Base-by-base conservation (phyloP, 2,888 invertebrate genomes). In the Boloria euphrosyne region DNA sequence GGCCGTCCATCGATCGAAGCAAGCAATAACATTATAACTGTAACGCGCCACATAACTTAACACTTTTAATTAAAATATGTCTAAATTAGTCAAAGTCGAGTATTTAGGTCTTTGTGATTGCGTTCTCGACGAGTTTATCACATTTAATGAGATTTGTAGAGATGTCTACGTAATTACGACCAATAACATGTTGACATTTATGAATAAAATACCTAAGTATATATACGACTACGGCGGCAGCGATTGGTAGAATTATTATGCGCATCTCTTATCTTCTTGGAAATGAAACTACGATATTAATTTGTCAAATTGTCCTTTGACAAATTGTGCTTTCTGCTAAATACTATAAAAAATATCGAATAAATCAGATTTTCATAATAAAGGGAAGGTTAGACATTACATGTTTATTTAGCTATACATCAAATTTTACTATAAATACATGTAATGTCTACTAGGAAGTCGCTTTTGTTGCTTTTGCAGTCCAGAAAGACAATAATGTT, bases 231-330 rank as follows among this genome's bases (percentile, higher is more conserved):
- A 22, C 22, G 22, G 22, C 22, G 22, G 44, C 58, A 47, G 22
- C 22, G 62, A 62, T 66, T 62, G 66, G 66, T 66, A 62, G 66
- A 66, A 66, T 31, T 60, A 43, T n/a, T n/a, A 38, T 60, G 49
- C 50, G 31, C 13, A 51, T 57, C 13, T 49, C 22, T 66, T 66
- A 62, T 66, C 62, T 38, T 13, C 13, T 58, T 14, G 38, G 27
- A 49, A 38, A 47, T 59, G 59, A 13, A 38, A 49, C 59, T 59
- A 59, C 49, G 59, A 59, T 17, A 17, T 47, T 49, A 17, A 13
- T 31, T 38, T 49, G 27, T 57, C 31, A 22, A 57, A 64, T 46
- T 57, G 17, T 63, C 18, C 63, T 54, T 43, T 50, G 22, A 1
- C 6, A 13, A 10, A 13, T 31, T 17, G 1, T 16, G 14, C 16